Evolutionary conservation across 2,888 invertebrate species (phyloP).

Genomic region (Plusia festucae): DNA sequence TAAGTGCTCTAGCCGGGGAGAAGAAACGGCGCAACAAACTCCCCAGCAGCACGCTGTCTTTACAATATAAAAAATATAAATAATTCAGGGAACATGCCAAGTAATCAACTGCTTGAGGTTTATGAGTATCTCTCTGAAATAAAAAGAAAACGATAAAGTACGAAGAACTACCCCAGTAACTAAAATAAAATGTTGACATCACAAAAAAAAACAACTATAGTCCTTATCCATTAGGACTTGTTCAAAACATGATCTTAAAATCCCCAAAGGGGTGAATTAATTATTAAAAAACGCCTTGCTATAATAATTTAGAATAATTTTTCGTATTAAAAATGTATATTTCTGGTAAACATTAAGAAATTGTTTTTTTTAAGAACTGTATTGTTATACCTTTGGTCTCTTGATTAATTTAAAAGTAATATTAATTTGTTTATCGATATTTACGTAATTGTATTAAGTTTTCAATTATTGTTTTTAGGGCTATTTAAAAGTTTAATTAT

Average conservation of each 20-base stretch:
- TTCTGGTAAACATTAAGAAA: background rate
- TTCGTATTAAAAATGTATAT: constrained; percentile 2
- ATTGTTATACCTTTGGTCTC: constrained; percentile 1
- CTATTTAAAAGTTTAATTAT: background rate
- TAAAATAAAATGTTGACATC: too few relatives aligned
- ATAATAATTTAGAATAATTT: background rate
- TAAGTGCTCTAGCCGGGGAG: too few relatives aligned
- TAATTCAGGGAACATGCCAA: too few relatives aligned
- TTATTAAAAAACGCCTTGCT: background rate
- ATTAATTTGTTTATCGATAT: background rate
- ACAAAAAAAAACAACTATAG: too few relatives aligned
- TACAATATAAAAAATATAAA: too few relatives aligned
- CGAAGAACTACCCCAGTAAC: too few relatives aligned
- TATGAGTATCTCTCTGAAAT: too few relatives aligned
- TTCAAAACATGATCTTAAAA: background rate
- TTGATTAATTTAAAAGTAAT: background rate
- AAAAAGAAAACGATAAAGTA: too few relatives aligned
- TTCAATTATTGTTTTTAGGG: background rate
- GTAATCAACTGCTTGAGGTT: too few relatives aligned
- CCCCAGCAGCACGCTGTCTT: too few relatives aligned
- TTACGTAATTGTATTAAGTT: background rate
- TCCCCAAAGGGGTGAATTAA: background rate
- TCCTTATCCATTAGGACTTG: too few relatives aligned
- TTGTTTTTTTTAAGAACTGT: background rate
- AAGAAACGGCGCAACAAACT: too few relatives aligned